Base-by-base conservation (phyloP, 2,113 vertebrate species). In the Oriolus oriolus region DNA sequence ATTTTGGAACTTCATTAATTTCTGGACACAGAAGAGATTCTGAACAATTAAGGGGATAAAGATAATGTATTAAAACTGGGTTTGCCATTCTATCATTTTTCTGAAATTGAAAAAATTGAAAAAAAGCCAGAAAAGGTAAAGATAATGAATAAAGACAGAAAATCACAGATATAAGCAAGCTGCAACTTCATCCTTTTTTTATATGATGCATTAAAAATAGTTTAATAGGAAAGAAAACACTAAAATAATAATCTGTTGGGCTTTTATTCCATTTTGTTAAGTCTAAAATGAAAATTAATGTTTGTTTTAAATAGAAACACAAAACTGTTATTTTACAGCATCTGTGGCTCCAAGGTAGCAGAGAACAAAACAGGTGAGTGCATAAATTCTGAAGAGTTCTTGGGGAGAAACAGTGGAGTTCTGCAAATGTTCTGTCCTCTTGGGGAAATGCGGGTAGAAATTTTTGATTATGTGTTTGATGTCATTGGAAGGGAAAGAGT, bases 371-470 rank as follows among this genome's bases (percentile, higher is more conserved):
- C 4, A 75, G 8, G 7, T 18, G 13, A 45, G 5, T 31, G 3
- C 4, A 35, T 33, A 44, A 37, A 57, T 76, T 74, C 39, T 14
- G 13, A 66, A 65, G 39, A 59, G 3, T 26, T 71, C 23, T 30
- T 63, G 11, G 1, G 2, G 9, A 54, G 13, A 42, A 39, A 3
- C 21, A 24, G 1, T 13, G 6, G 44, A 52, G 6, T 30, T 50
- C 64, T 42, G 13, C 3, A 7, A 35, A 37, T 42, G 2, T 7
- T 60, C 19, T 41, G 5, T 35, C 9, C 4, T 49, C 16, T 6
- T 9, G 39, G 5, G 13, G 10, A 39, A 33, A 30, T 13, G 8
- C 0, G 0, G 5, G 5, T 11, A 68, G 30, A 73, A 5, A 27
- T 14, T 18, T 79, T 63, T 65, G 3, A 6, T 24, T 37, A 3